A percentile compares a stretch with the other conserved stretches of the same genome.
phyloP scores from a whole-genome alignment of 2,797 vertebrate genomes.

The Ctenochaetus hawaiiensis region DNA sequence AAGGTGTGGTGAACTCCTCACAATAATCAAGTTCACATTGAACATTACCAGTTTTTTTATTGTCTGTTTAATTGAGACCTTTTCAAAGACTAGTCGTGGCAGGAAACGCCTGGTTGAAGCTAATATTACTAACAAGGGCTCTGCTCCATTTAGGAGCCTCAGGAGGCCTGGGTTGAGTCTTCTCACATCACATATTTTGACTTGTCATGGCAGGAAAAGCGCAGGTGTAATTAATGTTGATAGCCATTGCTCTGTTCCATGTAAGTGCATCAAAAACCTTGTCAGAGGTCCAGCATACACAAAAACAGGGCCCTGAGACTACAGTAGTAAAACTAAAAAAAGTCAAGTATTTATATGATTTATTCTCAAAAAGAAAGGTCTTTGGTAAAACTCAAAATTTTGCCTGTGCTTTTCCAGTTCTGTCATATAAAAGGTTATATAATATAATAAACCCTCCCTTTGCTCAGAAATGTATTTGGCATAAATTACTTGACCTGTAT shows the following conservation, averaged over 20 bases:
- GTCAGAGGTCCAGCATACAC: not conserved
- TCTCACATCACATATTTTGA: not conserved
- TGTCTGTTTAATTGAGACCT: not conserved
- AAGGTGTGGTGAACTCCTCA: not conserved
- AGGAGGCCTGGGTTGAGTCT: not conserved
- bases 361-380: too few species aligned
- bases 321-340: not conserved
- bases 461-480: not conserved
- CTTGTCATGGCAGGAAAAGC: not conserved
- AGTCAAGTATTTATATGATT: not conserved
- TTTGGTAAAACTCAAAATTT: not conserved
- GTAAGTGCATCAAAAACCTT: not conserved
- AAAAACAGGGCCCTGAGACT: not conserved
- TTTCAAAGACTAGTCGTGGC: not conserved
- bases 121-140: not conserved
- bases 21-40: not conserved
- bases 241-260: not conserved
- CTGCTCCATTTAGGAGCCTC: not conserved
- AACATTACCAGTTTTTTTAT: not conserved
- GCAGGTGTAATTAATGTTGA: not conserved
- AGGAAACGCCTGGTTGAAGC: not conserved
- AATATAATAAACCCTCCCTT: not conserved
- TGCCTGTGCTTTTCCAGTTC: not conserved
- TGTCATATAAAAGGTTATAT: not conserved
- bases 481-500: not conserved